These are phyloP conservation scores for Rattus norvegicus DNA, from an alignment of 2,113 vertebrate species.

Conservation along the genomic window GRCr8 NC_086037.1:1523501-1524000, in stretches of 20 bases:
- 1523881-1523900: neutral
- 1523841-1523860: neutral
- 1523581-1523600: neutral
- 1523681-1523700: neutral
- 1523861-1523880: neutral
- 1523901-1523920: slow-evolving; percentile 45
- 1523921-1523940: slow-evolving; percentile 13
- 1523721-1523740: too few relatives aligned
- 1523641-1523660: neutral
- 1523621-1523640: neutral
- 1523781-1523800: neutral
- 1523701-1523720: neutral
- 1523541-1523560: neutral
- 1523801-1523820: neutral
- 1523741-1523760: neutral
- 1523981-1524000: slow-evolving; percentile 56
- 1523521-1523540: neutral
- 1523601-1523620: neutral
- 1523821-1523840: neutral
- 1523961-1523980: slow-evolving; percentile 38
- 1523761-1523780: neutral
- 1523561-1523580: rapidly evolving
- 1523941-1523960: slow-evolving; percentile 42
- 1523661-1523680: rapidly evolving
- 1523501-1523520: neutral